These are phyloP conservation scores for Spea multiplicata DNA, from an alignment of 2,113 vertebrate species.

Conservation along the genomic window DNA sequence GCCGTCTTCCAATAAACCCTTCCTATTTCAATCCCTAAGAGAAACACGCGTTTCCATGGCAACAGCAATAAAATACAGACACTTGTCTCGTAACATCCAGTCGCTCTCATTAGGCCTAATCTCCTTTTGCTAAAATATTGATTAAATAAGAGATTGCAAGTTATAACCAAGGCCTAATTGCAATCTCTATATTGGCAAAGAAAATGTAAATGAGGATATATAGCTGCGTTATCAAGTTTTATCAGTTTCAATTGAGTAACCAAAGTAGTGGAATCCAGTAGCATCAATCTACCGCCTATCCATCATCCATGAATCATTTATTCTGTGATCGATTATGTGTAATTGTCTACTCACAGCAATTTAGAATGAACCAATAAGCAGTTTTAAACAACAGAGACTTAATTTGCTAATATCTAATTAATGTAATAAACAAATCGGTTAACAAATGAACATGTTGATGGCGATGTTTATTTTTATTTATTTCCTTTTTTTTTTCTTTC, in stretches of 20 bases:
- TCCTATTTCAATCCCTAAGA: slow-evolving; percentile 61
- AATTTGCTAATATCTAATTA: slow-evolving; percentile 98
- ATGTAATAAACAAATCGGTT: slow-evolving; percentile 88
- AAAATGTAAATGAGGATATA: slow-evolving; percentile 82
- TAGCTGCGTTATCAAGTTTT: slow-evolving; percentile 79
- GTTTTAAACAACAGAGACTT: slow-evolving; percentile 83
- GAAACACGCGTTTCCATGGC: slow-evolving; percentile 75
- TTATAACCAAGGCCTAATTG: slow-evolving; percentile 91
- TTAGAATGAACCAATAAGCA: slow-evolving; percentile 90
- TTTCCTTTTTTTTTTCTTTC: slow-evolving; percentile 60
- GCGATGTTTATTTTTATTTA: slow-evolving; percentile 68
- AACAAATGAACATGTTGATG: slow-evolving; percentile 87
- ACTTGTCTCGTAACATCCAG: slow-evolving; percentile 64
- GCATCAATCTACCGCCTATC: slow-evolving; percentile 89
- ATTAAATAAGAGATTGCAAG: slow-evolving; percentile 84
- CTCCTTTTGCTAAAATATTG: slow-evolving; percentile 88
- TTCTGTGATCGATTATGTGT: slow-evolving; percentile 94
- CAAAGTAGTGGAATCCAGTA: slow-evolving; percentile 81
- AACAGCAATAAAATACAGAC: slow-evolving; percentile 70
- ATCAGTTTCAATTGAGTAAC: slow-evolving; percentile 92
- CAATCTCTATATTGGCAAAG: slow-evolving; percentile 83
- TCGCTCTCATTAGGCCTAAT: slow-evolving; percentile 75
- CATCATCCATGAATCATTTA: slow-evolving; percentile 99
- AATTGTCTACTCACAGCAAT: slow-evolving; percentile 96
- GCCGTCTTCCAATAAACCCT: slow-evolving; percentile 56